phyloP scores from a whole-genome alignment of 2,113 vertebrate genomes.

The Erythrolamprus reginae region DNA sequence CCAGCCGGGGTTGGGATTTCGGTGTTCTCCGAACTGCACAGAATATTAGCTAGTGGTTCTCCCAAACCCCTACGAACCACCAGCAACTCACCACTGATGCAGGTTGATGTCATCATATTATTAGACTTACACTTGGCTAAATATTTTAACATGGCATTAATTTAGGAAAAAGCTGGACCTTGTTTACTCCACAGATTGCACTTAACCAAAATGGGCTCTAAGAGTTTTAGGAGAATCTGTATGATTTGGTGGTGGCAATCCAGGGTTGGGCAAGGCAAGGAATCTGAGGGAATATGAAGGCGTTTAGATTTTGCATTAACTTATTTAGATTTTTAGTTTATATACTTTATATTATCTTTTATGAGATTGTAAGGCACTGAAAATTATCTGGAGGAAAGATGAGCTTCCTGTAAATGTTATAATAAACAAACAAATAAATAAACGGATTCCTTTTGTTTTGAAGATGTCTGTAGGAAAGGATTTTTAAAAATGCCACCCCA shows the following conservation, averaged over 20 bases:
- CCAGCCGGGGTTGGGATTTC: too few species aligned
- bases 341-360: too few species aligned
- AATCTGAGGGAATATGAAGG: background rate
- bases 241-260: background rate
- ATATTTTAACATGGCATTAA: background rate
- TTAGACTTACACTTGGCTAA: background rate
- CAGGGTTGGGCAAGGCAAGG: background rate
- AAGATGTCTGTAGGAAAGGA: background rate
- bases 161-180: background rate
- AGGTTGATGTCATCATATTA: background rate
- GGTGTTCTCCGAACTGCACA: too few species aligned
- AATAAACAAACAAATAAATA: too few species aligned
- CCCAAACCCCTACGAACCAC: too few species aligned
- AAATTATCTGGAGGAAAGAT: too few species aligned
- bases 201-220: background rate
- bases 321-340: too few species aligned
- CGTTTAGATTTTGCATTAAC: too few species aligned
- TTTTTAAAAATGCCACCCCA: background rate
- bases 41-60: too few species aligned
- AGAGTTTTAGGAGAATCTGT: background rate
- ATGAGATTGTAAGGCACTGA: too few species aligned
- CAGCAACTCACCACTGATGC: too few species aligned
- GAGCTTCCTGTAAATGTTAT: too few species aligned
- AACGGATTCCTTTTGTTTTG: background rate
- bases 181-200: background rate